Conservation (phyloP, 2,888 invertebrate genomes). For the Napeogenes sylphis region DNA sequence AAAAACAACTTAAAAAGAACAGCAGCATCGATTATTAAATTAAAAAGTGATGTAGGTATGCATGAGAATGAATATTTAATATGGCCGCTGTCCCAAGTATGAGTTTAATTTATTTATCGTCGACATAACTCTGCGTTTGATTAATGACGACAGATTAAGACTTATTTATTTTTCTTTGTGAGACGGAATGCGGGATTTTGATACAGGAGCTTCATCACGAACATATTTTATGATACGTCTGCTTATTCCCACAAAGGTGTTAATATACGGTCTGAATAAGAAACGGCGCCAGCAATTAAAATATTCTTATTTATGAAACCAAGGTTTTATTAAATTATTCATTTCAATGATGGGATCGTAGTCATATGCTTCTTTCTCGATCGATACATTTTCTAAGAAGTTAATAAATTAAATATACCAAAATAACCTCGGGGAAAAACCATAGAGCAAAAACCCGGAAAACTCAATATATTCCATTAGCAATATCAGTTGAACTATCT, state of each 20-base stretch:
- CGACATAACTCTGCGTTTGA: constrained; percentile 14
- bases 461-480: not conserved
- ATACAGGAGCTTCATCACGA: not conserved
- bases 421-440: not conserved
- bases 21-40: not conserved
- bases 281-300: too few relatives aligned
- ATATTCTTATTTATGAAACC: too few relatives aligned
- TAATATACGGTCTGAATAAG: too few relatives aligned
- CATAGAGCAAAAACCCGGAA: not conserved
- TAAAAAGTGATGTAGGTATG: not conserved
- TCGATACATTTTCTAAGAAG: too few relatives aligned
- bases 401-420: too few relatives aligned
- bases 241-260: too few relatives aligned
- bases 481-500: not conserved
- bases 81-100: constrained; percentile 1
- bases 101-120: constrained; percentile 9
- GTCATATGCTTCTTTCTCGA: not conserved
- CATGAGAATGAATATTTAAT: not conserved
- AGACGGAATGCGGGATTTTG: not conserved
- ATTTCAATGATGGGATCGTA: too few relatives aligned
- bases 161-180: constrained; percentile 6
- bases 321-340: too few relatives aligned
- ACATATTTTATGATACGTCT: too few relatives aligned
- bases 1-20: not conserved
- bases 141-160: constrained; percentile 9